Percentiles rank a stretch among this genome's conserved stretches.
phyloP scores from a whole-genome alignment of 1,140 invertebrate genomes.

The Drosophila quadrilineata region DNA sequence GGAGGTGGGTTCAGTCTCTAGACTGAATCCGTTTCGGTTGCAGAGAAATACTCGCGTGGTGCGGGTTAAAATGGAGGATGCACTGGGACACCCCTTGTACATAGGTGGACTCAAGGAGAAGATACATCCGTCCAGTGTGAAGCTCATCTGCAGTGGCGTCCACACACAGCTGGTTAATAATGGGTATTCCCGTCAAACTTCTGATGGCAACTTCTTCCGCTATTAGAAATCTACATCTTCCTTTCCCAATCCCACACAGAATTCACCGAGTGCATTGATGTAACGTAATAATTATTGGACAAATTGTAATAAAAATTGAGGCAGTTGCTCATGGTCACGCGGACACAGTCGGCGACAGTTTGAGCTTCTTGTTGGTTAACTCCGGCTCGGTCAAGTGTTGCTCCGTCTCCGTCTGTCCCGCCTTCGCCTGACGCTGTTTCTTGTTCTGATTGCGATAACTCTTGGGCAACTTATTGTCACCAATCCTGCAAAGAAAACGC shows the following conservation, averaged over 20 bases:
- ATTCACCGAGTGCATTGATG: too few relatives aligned
- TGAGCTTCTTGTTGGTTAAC: conserved; percentile 39
- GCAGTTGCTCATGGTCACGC: conserved; percentile 38
- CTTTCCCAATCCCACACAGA: neutral
- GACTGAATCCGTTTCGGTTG: conserved; percentile 81
- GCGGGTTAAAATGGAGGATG: conserved; percentile 24
- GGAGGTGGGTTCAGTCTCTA: conserved; percentile 35
- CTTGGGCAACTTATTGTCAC: conserved; percentile 84
- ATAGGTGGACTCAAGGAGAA: conserved; percentile 84
- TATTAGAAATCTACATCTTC: conserved; percentile 59
- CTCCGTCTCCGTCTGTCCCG: neutral
- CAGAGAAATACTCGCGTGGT: conserved; percentile 83
- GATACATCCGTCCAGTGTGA: conserved; percentile 84
- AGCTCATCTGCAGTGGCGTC: conserved; percentile 86
- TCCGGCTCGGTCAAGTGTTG: neutral
- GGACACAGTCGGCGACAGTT: conserved; percentile 36
- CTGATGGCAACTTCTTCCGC: conserved; percentile 85
- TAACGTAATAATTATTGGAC: conserved; percentile 27
- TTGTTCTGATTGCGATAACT: conserved; percentile 85
- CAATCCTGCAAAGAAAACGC: conserved; percentile 80
- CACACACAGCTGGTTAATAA: conserved; percentile 86
- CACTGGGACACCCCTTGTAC: conserved; percentile 68
- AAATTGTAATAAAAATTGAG: conserved; percentile 49
- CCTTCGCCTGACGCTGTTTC: conserved; percentile 49
- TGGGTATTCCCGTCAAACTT: conserved; percentile 85